These are phyloP conservation scores for Allacma fusca DNA, from an alignment of 2,888 invertebrate genomes.

Conservation along the genomic window DNA sequence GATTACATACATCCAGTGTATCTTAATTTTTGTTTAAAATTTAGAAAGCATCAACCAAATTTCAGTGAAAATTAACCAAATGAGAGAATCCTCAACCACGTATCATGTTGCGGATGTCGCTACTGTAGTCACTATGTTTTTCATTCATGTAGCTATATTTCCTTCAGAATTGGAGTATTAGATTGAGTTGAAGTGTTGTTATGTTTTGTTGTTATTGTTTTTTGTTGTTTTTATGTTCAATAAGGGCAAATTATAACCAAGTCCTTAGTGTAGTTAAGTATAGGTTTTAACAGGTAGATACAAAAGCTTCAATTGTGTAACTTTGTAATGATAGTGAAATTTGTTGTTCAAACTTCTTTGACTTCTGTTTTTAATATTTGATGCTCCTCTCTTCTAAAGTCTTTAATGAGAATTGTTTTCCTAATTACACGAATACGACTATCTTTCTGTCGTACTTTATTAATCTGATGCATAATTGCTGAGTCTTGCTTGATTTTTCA, in stretches of 20 bases:
- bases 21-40: no score
- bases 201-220: not conserved
- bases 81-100: no score
- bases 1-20: no score
- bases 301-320: not conserved
- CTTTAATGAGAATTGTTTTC: not conserved
- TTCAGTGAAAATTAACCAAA: no score
- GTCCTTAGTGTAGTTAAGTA: slow-evolving; percentile 3
- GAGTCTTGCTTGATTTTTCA: no score
- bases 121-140: not conserved
- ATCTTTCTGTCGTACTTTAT: no score
- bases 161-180: not conserved
- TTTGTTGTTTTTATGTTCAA: slow-evolving; percentile 10
- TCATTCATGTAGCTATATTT: not conserved
- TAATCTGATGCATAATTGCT: no score
- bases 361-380: slow-evolving; percentile 1
- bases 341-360: not conserved
- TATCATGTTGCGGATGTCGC: no score
- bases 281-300: not conserved
- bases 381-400: not conserved
- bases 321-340: not conserved
- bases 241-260: not conserved
- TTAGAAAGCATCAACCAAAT: no score
- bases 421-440: no score
- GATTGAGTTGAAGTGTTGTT: not conserved